phyloP scores from a whole-genome alignment of 2,888 invertebrate species.

The Poecilobothrus nobilitatus region DNA sequence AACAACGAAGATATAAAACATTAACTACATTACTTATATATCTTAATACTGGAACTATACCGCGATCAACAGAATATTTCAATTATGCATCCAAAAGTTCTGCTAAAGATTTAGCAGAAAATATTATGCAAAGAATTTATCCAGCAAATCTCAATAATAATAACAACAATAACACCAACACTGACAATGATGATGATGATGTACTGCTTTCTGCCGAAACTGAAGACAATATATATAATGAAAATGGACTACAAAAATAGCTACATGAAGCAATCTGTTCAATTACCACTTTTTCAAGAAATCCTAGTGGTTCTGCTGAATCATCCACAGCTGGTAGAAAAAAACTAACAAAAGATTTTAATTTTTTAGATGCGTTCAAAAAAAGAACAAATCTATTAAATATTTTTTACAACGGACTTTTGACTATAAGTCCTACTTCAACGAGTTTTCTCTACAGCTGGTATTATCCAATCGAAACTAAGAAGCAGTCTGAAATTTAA shows the following conservation, averaged over 20 bases:
- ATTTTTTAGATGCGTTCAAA: constrained; percentile 11
- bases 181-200: constrained; percentile 10
- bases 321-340: constrained; percentile 9
- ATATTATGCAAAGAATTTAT: constrained; percentile 9
- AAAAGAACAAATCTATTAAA: not conserved
- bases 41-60: constrained; percentile 2
- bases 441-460: not conserved
- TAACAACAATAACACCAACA: not conserved
- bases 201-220: no score
- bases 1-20: constrained; percentile 2
- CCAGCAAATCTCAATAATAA: not conserved
- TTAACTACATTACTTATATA: constrained; percentile 5
- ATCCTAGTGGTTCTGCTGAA: constrained; percentile 8
- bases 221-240: not conserved
- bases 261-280: constrained; percentile 12
- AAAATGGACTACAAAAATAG: constrained; percentile 10
- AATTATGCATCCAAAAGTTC: constrained; percentile 8
- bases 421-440: not conserved
- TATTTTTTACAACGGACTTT: constrained; percentile 1
- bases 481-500: constrained; percentile 2
- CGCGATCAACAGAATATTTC: constrained; percentile 7
- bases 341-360: constrained; percentile 9
- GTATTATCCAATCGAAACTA: not conserved
- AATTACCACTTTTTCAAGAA: not conserved
- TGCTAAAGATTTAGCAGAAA: constrained; percentile 11